These are phyloP conservation scores for Dipodomys merriami DNA, from an alignment of 2,113 vertebrate species.

Conservation along the genomic window DNA sequence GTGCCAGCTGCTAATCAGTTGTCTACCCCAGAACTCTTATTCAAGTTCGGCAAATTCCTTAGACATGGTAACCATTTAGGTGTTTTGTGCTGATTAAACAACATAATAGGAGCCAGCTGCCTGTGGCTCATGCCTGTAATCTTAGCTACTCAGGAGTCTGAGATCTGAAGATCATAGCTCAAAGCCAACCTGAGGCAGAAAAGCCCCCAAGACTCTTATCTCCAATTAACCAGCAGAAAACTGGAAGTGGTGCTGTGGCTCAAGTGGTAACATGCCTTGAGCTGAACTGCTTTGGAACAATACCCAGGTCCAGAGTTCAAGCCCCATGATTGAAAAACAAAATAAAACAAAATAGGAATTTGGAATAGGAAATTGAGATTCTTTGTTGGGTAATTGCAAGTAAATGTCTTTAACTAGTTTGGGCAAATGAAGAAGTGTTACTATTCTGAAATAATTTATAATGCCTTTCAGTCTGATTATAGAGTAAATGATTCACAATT, in stretches of 20 bases:
- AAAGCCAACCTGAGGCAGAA: too few relatives aligned
- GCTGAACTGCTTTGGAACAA: too few relatives aligned
- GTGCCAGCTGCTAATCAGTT: not conserved
- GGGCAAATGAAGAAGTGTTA: not conserved
- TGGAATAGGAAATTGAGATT: not conserved
- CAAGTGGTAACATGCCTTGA: too few relatives aligned
- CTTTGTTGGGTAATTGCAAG: constrained; percentile 49
- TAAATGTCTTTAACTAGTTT: not conserved
- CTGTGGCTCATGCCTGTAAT: too few relatives aligned
- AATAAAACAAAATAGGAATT: too few relatives aligned
- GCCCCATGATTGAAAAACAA: too few relatives aligned
- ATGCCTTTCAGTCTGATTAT: not conserved
- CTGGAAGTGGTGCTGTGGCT: too few relatives aligned
- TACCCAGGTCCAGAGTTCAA: too few relatives aligned
- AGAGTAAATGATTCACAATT: constrained; percentile 42
- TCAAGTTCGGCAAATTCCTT: not conserved
- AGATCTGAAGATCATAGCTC: too few relatives aligned
- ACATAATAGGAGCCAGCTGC: not conserved
- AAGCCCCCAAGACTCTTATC: too few relatives aligned
- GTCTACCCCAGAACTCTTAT: not conserved
- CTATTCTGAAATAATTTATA: constrained; percentile 63
- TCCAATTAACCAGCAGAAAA: too few relatives aligned
- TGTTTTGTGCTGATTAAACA: constrained; percentile 37
- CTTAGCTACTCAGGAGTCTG: too few relatives aligned
- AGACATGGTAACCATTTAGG: not conserved